A percentile compares a stretch with the other conserved stretches of the same genome.
phyloP scores from a whole-genome alignment of 2,113 vertebrate species.

The Pungitius pungitius region DNA sequence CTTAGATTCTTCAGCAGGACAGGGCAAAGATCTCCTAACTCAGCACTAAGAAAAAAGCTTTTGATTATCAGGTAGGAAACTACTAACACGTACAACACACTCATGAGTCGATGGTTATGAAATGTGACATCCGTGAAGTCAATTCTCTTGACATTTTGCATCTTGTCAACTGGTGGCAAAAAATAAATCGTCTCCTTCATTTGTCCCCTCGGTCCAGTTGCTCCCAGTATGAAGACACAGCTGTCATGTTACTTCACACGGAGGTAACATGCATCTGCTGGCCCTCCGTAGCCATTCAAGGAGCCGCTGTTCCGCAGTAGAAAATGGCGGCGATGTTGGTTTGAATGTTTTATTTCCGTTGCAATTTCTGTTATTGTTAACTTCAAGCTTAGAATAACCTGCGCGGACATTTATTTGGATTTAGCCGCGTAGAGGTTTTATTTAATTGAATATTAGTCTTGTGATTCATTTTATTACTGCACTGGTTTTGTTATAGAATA shows the following conservation, averaged over 20 bases:
- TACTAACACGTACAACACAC: not conserved
- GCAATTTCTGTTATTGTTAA: not conserved
- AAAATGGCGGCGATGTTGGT: not conserved
- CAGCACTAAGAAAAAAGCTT: too few relatives aligned
- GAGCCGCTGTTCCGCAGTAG: not conserved
- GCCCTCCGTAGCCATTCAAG: not conserved
- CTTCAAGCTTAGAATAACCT: not conserved
- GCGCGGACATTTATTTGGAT: too few relatives aligned
- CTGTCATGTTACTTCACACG: not conserved
- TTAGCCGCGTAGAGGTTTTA: too few relatives aligned
- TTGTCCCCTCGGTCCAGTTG: not conserved
- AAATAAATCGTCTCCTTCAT: constrained; percentile 2
- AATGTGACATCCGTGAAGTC: not conserved
- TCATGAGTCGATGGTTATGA: not conserved
- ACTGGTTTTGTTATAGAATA: too few relatives aligned
- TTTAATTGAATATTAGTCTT: too few relatives aligned
- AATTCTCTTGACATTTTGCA: constrained; percentile 19
- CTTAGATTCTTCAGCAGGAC: too few relatives aligned
- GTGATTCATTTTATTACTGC: too few relatives aligned
- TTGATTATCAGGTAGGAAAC: too few relatives aligned
- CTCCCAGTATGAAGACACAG: not conserved
- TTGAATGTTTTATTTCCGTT: not conserved
- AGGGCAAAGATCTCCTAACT: too few relatives aligned
- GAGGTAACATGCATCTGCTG: not conserved
- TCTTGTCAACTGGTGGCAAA: constrained; percentile 22